Base-by-base conservation (phyloP, 2,797 vertebrate genomes). In the Amblyopsis hoosieri region DNA sequence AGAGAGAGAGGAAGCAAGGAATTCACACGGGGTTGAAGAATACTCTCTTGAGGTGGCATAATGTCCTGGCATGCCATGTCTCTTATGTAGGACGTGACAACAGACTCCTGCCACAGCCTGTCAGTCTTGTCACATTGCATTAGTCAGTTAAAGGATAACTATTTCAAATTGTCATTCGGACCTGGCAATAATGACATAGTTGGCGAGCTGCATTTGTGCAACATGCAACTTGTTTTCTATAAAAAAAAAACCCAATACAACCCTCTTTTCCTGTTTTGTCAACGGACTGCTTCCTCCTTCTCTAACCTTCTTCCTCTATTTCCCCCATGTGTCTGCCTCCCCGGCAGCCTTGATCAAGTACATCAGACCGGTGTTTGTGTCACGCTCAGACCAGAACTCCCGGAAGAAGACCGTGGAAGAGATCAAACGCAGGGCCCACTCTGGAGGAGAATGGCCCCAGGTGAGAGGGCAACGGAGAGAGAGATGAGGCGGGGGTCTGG, bases 401-500 rank as follows among this genome's bases (percentile, higher is more conserved):
- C 95, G 97, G 46, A 93, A 94, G 83, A 98, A 95, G 84, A 99
- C 98, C 0, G 98, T 99, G 70, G 98, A 99, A 76, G 97, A 99
- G 86, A 99, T 99, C 74, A 94, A 86, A 82, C 92, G 94, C 12
- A 93, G 97, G 75, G 96, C 96, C 9, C 96, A 93, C 65, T 95
- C 96, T 4, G 86, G 89, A 42, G 96, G 96, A 56, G 94, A 91
- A 80, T 99, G 97, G 97, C 97, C 97, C 66, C 97, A 98, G 94
- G 97, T 99, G 19, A 23, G 19, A 90, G 66, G n/a, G 2, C 90
- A 68, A 12, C 3, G 9, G 14, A 37, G 48, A 5, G 31, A 8
- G 29, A 33, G 49, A 14, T 6, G 45, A 33, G 12, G 8, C 12
- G 1, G 13, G 4, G n/a, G 17, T 19, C 15, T 14, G 4, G 8